These are phyloP conservation scores for Leptopilina myrica DNA, from an alignment of 2,888 invertebrate species.

Conservation along the genomic window DNA sequence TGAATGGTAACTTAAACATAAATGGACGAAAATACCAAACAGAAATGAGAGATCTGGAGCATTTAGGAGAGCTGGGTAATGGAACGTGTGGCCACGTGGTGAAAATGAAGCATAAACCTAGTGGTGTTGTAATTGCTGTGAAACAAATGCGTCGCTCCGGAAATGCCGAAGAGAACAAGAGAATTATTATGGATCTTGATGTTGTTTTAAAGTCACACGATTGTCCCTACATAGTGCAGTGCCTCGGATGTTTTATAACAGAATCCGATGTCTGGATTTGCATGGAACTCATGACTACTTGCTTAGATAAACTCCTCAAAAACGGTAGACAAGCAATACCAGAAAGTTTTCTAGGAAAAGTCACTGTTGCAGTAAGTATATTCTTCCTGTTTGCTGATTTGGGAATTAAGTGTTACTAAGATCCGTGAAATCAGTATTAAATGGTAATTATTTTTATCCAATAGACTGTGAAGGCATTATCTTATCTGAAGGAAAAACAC, in stretches of 20 bases:
- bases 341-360: constrained; percentile 96
- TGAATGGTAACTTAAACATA: constrained; percentile 92
- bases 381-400: too few species aligned
- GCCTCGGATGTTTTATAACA: constrained; percentile 98
- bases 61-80: constrained; percentile 92
- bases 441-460: constrained; percentile 45
- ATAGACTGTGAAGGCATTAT: constrained; percentile 95
- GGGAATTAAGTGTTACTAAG: too few species aligned
- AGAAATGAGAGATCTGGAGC: constrained; percentile 89
- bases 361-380: constrained; percentile 92
- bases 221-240: constrained; percentile 97
- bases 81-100: constrained; percentile 99
- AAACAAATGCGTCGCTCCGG: constrained; percentile 99
- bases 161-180: constrained; percentile 97
- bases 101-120: constrained; percentile 94
- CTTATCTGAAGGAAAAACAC: constrained; percentile 97
- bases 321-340: constrained; percentile 92
- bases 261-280: constrained; percentile 99
- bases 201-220: constrained; percentile 98
- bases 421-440: too few species aligned
- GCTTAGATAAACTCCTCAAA: constrained; percentile 97
- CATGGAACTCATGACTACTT: constrained; percentile 99
- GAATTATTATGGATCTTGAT: constrained; percentile 99
- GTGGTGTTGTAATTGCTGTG: constrained; percentile 92
- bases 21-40: constrained; percentile 88